Evolutionary conservation across 2,113 vertebrate genomes (phyloP).

Genomic region (Daboia siamensis): DNA sequence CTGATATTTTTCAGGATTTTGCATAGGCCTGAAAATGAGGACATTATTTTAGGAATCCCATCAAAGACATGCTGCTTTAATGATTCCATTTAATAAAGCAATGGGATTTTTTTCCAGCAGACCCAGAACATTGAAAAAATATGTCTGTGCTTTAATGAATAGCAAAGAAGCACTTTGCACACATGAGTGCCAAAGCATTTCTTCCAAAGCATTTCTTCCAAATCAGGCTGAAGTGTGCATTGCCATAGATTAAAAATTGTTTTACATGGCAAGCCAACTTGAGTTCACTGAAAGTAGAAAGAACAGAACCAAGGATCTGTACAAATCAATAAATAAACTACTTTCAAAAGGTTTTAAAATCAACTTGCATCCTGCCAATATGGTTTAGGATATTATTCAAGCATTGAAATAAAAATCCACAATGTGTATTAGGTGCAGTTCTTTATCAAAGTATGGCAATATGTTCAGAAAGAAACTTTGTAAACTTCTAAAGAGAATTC

Average conservation of each 20-base stretch:
- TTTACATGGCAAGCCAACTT: constrained; percentile 45
- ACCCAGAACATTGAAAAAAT: not conserved
- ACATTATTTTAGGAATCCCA: not conserved
- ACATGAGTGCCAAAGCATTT: not conserved
- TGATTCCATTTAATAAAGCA: not conserved
- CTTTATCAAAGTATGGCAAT: not conserved
- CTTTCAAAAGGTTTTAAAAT: not conserved
- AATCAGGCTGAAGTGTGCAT: not conserved
- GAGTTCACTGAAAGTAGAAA: constrained; percentile 51
- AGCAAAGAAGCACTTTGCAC: not conserved
- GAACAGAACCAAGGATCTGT: not conserved
- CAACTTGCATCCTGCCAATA: not conserved
- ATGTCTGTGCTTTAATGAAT: not conserved
- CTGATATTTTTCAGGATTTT: not conserved
- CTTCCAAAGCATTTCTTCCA: not conserved
- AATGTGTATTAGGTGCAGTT: not conserved
- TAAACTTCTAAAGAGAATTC: not conserved
- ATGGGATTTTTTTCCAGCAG: not conserved
- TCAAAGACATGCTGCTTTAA: not conserved
- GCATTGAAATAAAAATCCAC: not conserved
- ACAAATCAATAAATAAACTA: not conserved
- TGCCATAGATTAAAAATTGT: constrained; percentile 47
- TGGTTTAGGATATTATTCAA: not conserved
- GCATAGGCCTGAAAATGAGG: not conserved
- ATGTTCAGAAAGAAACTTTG: not conserved